Base-by-base conservation (phyloP, 1,140 invertebrate genomes). In the Pogonognathellus flavescens region DNA sequence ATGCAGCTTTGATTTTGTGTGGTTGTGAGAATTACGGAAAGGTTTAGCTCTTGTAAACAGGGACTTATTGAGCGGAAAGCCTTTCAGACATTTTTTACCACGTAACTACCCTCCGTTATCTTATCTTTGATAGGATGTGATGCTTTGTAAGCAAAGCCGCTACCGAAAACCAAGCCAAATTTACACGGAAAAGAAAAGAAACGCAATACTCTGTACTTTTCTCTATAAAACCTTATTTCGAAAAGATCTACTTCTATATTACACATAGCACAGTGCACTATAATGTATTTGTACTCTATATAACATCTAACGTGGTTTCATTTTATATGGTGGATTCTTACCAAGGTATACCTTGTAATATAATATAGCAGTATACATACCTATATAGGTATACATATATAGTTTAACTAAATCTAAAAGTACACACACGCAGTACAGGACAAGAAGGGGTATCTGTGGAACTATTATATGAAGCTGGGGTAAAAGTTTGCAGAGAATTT, bases 31-130 rank as follows among this genome's bases (percentile, higher is more conserved):
- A 76, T 76, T 50, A 76, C 70, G 70, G 41, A 10, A 62, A 62
- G 59, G 59, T 76, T 76, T 76, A 76, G 41, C 31, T 76, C 70
- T 76, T 76, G 70, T 76, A 76, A 76, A 76, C 70, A 76, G 70
- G 70, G 31, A 76, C 70, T 76, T 76, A 76, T 76, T 76, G 70
- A 76, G 70, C 70, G 70, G 70, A 76, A 76, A 76, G 70, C 70
- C 25, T 31, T 76, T 76, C 31, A 31, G 49, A 25, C 31, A 76
- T 76, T 76, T 76, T 76, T 76, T 76, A 76, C 70, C 41, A 31
- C 25, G 70, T 76, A 76, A 76, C 70, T 76, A 50, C 70, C 16
- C 31, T 49, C 31, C 70, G 70, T 76, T 76, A 76, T 76, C 70
- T 76, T 76, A 76, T 76, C 70, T 76, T 41, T 76, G 70, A 76